Conservation (phyloP, 2,888 invertebrate species). For the Troides helena region DNA sequence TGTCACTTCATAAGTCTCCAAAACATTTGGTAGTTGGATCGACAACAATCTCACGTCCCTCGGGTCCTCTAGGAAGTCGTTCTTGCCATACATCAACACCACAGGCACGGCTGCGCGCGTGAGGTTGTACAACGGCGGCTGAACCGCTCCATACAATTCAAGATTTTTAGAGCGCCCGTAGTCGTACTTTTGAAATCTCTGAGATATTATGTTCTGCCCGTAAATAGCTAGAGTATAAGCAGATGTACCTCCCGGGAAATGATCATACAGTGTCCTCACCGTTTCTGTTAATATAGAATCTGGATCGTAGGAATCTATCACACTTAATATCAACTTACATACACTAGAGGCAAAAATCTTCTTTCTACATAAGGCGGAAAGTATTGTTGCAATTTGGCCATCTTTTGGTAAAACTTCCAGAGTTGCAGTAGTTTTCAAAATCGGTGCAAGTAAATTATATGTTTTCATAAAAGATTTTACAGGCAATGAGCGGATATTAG, state of each 20-base stretch:
- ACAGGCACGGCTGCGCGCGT: slow-evolving; percentile 51
- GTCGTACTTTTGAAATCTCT: slow-evolving; percentile 56
- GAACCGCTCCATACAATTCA: slow-evolving; percentile 46
- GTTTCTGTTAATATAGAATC: slow-evolving; percentile 11
- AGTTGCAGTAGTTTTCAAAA: slow-evolving; percentile 2
- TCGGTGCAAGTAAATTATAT: slow-evolving; percentile 23
- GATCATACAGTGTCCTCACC: slow-evolving; percentile 39
- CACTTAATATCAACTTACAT: not conserved
- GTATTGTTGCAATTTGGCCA: not conserved
- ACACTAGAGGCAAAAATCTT: slow-evolving; percentile 2
- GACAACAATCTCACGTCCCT: slow-evolving; percentile 78
- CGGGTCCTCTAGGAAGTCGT: slow-evolving; percentile 81
- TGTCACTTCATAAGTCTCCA: slow-evolving; percentile 77
- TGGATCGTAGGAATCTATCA: slow-evolving; percentile 21
- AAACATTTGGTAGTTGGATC: slow-evolving; percentile 75
- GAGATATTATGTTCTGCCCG: slow-evolving; percentile 51
- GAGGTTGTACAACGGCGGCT: slow-evolving; percentile 55
- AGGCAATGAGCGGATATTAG: slow-evolving; percentile 55
- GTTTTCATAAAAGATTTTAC: slow-evolving; percentile 38
- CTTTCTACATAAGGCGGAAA: slow-evolving; percentile 3
- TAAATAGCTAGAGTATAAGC: slow-evolving; percentile 55
- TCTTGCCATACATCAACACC: slow-evolving; percentile 54
- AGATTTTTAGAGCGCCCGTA: slow-evolving; percentile 53
- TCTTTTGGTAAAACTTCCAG: slow-evolving; percentile 14
- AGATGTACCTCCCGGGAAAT: slow-evolving; percentile 61